Conservation (phyloP, 1,140 invertebrate species). For the Pseudomyrmex pallidus region DNA sequence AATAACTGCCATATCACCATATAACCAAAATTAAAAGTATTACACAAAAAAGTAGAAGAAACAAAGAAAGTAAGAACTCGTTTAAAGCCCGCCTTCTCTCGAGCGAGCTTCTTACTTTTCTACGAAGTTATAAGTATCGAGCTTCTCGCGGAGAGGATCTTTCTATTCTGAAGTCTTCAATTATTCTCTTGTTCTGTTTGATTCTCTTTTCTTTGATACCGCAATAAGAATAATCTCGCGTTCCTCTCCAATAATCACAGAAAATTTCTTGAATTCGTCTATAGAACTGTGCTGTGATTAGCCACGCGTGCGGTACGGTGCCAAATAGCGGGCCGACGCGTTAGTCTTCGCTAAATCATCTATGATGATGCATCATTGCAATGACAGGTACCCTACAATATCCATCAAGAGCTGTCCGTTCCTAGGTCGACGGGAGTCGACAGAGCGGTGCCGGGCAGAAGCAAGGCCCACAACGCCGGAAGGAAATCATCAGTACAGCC, state of each 20-base stretch:
- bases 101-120: not conserved
- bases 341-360: constrained; percentile 60
- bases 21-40: no score
- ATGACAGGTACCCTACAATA: constrained; percentile 71
- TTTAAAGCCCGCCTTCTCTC: no score
- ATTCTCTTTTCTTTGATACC: not conserved
- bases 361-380: constrained; percentile 47
- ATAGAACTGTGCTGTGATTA: constrained; percentile 21
- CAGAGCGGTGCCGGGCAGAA: constrained; percentile 47
- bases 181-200: not conserved
- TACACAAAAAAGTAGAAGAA: no score
- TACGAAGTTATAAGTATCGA: not conserved
- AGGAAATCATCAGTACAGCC: constrained; percentile 80
- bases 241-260: not conserved
- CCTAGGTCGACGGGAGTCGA: constrained; percentile 61
- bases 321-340: constrained; percentile 44
- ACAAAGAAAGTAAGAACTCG: no score
- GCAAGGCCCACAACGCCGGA: constrained; percentile 71
- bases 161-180: not conserved
- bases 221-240: no score
- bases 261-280: constrained; percentile 16
- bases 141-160: not conserved
- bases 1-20: no score
- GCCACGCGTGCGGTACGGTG: constrained; percentile 9
- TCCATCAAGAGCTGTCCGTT: constrained; percentile 72